Evolutionary conservation across 2,113 vertebrate genomes (phyloP).

Genomic region (Centropristis striata): DNA sequence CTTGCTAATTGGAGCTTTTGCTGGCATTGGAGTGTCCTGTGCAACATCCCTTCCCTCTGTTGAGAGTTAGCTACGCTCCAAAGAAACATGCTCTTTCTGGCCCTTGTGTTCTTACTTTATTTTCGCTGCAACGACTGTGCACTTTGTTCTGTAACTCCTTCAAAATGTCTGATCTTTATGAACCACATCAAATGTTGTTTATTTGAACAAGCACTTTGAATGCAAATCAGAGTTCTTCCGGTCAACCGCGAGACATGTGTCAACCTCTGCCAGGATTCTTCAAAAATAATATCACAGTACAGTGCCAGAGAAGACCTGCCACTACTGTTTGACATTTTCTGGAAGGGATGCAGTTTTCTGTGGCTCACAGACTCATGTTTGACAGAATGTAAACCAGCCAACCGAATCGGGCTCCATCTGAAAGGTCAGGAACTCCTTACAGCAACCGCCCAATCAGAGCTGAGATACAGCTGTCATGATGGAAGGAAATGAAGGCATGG

Average conservation of each 20-base stretch:
- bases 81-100: slow-evolving; percentile 17
- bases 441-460: slow-evolving; percentile 68
- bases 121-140: not conserved
- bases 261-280: slow-evolving; percentile 70
- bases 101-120: slow-evolving; percentile 16
- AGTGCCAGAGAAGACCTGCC: slow-evolving; percentile 67
- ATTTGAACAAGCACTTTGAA: slow-evolving; percentile 63
- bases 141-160: slow-evolving; percentile 47
- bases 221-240: slow-evolving; percentile 67
- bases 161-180: slow-evolving; percentile 36
- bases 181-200: slow-evolving; percentile 65
- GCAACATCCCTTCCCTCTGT: slow-evolving; percentile 34
- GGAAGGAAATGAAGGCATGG: slow-evolving; percentile 42
- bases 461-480: slow-evolving; percentile 66
- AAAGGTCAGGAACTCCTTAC: slow-evolving; percentile 76
- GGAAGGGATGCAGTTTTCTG: slow-evolving; percentile 60
- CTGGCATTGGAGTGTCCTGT: slow-evolving; percentile 52
- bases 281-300: slow-evolving; percentile 62
- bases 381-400: slow-evolving; percentile 80
- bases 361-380: slow-evolving; percentile 74
- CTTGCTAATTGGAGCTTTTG: slow-evolving; percentile 65
- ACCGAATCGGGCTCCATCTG: slow-evolving; percentile 70
- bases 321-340: slow-evolving; percentile 74
- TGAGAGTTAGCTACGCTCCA: not conserved
- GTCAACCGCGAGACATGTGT: slow-evolving; percentile 70